Evolutionary conservation across 1,140 invertebrate species (phyloP), one percentile per base, ranked within the genome.

Genomic region (Thaumatotibia leucotreta): DNA sequence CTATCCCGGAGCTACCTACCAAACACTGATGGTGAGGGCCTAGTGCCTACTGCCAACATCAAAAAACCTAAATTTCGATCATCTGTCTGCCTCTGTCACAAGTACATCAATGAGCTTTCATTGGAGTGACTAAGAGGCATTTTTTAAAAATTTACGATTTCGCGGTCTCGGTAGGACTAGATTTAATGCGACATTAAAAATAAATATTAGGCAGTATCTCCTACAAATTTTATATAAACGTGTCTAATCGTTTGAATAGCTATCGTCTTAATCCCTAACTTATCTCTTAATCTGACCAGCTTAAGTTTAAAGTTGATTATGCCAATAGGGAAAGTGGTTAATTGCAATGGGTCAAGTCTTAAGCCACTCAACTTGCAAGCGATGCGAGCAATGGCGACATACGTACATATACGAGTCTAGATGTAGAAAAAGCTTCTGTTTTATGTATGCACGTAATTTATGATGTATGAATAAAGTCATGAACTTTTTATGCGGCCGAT

Each of bases 221-320:
- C n/a, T n/a, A n/a, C n/a, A 11, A n/a, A 11, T 54, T 27, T 54
- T 54, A 14, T 9, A 62, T 8, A 22, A 14, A n/a, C 61, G 20
- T 6, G 11, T 63, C 61, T 63, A 35, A 17, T 22, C 22, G 31
- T n/a, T 63, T 63, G 0, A 22, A 9, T 31, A 63, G 31, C 61
- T 17, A 31, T 39, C 20, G 20, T 63, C 20, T 35, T 35, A 63
- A 58, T 58, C 52, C 52, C 52, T 58, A 66, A 72, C 69, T 82
- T 79, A 84, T 84, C 76, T 82, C 35, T 66, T 63, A 64, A 81
- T 81, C 80, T 64, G 63, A 68, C 62, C 72, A 81, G 67, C 70
- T 71, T 78, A 79, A 79, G 82, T 69, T 77, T 81, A 69, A 79
- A 66, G 63, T 67, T 64, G 49, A 63, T 69, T 73, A 73, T 69